Evolutionary conservation across 1,140 invertebrate species (phyloP).

Genomic region (Lucilia cuprina): DNA sequence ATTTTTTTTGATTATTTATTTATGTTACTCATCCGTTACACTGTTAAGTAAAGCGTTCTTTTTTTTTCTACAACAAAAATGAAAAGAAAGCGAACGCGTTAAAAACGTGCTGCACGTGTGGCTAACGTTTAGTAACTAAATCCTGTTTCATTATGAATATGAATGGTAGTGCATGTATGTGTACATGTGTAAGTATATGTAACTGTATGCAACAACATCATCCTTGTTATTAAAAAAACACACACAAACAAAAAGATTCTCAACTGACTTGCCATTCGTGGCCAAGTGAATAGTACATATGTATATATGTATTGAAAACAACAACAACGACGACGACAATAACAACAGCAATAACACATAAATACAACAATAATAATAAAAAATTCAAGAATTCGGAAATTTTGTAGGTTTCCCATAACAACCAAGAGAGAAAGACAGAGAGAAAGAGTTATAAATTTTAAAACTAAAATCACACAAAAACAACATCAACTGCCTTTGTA

Average conservation of each 20-base stretch:
- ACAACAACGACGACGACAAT: background rate
- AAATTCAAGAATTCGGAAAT: background rate
- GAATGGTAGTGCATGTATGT: background rate
- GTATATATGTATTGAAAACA: background rate
- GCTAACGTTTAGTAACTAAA: constrained; percentile 58
- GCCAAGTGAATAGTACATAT: background rate
- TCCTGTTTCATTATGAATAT: background rate
- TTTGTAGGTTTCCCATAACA: background rate
- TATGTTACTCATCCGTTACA: constrained; percentile 9
- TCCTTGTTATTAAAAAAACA: background rate
- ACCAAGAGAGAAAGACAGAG: background rate
- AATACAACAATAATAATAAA: background rate
- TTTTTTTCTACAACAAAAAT: no score
- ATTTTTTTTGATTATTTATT: background rate
- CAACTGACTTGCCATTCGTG: background rate
- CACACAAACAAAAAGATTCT: background rate
- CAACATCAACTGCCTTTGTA: background rate
- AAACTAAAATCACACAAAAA: background rate
- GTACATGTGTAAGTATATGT: background rate
- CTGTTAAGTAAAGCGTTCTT: background rate
- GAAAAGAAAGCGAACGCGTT: background rate
- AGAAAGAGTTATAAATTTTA: background rate
- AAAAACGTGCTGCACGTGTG: constrained; percentile 52
- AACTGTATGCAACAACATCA: constrained; percentile 14
- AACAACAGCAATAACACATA: background rate